Evolutionary conservation across 2,888 invertebrate species (phyloP).

Genomic region (Platycheirus albimanus): DNA sequence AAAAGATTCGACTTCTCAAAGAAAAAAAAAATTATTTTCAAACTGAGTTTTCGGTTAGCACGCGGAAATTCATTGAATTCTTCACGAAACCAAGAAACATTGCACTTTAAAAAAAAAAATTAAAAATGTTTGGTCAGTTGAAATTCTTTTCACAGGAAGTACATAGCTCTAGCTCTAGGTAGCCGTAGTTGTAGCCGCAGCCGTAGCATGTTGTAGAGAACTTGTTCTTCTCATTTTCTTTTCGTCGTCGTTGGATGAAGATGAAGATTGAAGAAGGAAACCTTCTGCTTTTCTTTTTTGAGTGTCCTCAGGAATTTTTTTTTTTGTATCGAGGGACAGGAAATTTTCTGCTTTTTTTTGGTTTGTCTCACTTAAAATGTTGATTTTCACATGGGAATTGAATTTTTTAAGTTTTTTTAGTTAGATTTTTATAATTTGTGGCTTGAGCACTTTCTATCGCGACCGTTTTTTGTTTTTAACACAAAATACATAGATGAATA

Average conservation of each 20-base stretch:
- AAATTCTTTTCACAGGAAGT: constrained; percentile 31
- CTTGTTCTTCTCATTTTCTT: not conserved
- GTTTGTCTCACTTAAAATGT: no score
- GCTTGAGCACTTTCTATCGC: constrained; percentile 39
- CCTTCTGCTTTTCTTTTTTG: constrained; percentile 11
- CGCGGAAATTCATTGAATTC: constrained; percentile 51
- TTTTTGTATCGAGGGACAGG: constrained; percentile 13
- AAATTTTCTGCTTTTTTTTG: not conserved
- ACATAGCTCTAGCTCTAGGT: constrained; percentile 5
- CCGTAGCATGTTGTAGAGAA: no score
- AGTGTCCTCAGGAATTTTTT: constrained; percentile 27
- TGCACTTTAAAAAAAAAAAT: constrained; percentile 12
- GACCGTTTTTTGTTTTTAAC: constrained; percentile 43
- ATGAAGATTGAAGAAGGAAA: not conserved
- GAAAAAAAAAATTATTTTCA: constrained; percentile 30
- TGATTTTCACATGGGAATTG: constrained; percentile 8
- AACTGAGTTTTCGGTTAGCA: constrained; percentile 33
- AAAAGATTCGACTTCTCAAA: constrained; percentile 19
- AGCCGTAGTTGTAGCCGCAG: no score
- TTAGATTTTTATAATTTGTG: not conserved
- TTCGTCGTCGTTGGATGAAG: no score
- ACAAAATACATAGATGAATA: no score
- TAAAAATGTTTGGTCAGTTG: constrained; percentile 27
- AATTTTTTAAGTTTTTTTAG: not conserved
- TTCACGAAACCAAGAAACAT: constrained; percentile 47